Base-by-base conservation (phyloP, 2,113 vertebrate genomes). In the Trogon melanurus region DNA sequence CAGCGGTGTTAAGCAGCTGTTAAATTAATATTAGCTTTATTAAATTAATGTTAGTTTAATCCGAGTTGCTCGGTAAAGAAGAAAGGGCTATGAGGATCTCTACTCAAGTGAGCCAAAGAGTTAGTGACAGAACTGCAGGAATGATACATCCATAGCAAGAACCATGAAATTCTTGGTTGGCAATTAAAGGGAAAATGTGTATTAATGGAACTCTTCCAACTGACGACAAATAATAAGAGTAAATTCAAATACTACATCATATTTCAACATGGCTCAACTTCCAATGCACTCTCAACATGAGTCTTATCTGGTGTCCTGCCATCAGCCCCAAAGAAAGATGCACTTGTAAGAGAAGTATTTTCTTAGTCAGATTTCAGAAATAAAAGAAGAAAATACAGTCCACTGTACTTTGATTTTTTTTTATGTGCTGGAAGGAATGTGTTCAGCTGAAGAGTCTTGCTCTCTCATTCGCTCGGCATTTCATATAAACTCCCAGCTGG, bases 261-360 rank as follows among this genome's bases (percentile, higher is more conserved):
- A 6, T 73, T 45, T 44, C 83, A 67, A 16, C 6, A 5, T 4
- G 9, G 32, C 16, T 26, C 17, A 41, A 16, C 19, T 44, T 81
- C 29, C 53, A 78, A 4, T 0, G 0, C 1, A 7, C 32, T 45
- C 44, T 64, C 36, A 48, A 7, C 0, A 2, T 0, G 5, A 29
- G 38, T 26, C 32, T 29, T 2, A 50, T 5, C 27, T 4, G 1
- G 36, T 29, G n/a, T 36, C 53, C 7, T 8, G 2, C 1, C 36
- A 7, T 5, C 57, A 58, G 7, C 57, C 29, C 12, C 62, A 64
- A 34, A 53, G 58, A 58, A 13, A 73, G 53, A 27, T 4, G 11
- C 0, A 0, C 57, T 27, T 26, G 16, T 32, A 76, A 61, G 26
- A 10, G 47, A 25, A 60, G 12, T 11, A 2, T 47, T 56, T 90